Percentiles rank a stretch among this genome's conserved stretches.
phyloP scores from a whole-genome alignment of 2,888 invertebrate genomes.

The Matsumyia berberina region DNA sequence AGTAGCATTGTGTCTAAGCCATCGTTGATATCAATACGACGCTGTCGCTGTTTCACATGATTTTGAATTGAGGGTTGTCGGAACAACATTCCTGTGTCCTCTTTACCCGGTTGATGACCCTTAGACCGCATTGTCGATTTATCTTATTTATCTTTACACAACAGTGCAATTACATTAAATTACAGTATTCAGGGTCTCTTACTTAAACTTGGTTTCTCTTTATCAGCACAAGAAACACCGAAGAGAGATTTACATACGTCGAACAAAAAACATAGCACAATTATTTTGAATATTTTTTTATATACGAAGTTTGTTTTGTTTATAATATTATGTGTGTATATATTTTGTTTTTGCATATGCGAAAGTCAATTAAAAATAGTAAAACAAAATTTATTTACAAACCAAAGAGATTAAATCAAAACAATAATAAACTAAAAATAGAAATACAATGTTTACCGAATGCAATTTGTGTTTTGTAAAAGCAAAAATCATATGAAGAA shows the following conservation, averaged over 20 bases:
- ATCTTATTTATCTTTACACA: background rate
- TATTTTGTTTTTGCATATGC: conserved; percentile 27
- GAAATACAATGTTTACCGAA: conserved; percentile 71
- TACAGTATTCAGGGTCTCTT: background rate
- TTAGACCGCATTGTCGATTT: background rate
- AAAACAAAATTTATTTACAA: conserved; percentile 73
- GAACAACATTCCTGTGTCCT: background rate
- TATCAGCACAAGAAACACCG: background rate
- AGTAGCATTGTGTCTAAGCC: too few species aligned
- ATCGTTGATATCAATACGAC: too few species aligned
- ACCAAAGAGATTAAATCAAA: conserved; percentile 73
- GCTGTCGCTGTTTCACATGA: too few species aligned
- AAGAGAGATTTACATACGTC: background rate
- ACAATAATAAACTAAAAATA: conserved; percentile 21
- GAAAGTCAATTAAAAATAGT: conserved; percentile 21
- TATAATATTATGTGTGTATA: conserved; percentile 60
- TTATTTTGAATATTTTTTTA: conserved; percentile 38
- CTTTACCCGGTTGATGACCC: background rate
- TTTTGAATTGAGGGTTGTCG: too few species aligned
- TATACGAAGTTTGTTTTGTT: conserved; percentile 54
- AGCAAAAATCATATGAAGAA: conserved; percentile 42
- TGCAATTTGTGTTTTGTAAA: conserved; percentile 64
- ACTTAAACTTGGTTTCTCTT: too few species aligned
- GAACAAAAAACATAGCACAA: conserved; percentile 35
- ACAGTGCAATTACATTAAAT: background rate